Evolutionary conservation across 1,140 invertebrate genomes (phyloP).

Genomic region (Leptopilina clavipes): DNA sequence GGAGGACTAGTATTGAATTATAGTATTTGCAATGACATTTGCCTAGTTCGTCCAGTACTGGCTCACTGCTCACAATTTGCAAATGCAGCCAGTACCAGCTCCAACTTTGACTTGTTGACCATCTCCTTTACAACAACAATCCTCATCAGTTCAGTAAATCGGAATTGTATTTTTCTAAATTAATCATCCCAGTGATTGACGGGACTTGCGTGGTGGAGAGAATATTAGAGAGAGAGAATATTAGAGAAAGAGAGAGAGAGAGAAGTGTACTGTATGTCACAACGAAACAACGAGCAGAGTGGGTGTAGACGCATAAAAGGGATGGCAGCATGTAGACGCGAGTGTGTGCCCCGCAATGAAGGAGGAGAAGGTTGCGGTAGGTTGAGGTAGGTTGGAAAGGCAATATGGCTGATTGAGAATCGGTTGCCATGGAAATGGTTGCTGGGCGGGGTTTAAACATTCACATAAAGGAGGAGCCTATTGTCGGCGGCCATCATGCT

Average conservation of each 20-base stretch:
- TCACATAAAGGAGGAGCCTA: slow-evolving; percentile 55
- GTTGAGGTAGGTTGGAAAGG: slow-evolving; percentile 65
- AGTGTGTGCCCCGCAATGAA: slow-evolving; percentile 35
- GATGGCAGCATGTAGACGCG: slow-evolving; percentile 30
- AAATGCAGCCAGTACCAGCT: too few relatives aligned
- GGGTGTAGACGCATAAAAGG: slow-evolving; percentile 18
- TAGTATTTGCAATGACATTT: too few relatives aligned
- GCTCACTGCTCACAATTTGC: too few relatives aligned
- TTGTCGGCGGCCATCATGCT: slow-evolving; percentile 63
- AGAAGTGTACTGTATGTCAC: slow-evolving; percentile 44
- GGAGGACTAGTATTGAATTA: too few relatives aligned
- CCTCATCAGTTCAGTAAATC: too few relatives aligned
- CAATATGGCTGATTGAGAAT: slow-evolving; percentile 64
- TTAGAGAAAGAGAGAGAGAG: slow-evolving; percentile 5
- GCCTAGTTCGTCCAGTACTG: too few relatives aligned
- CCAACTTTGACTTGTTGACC: too few relatives aligned
- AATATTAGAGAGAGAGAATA: slow-evolving; percentile 36
- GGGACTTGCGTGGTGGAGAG: too few relatives aligned
- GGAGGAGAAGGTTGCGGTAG: slow-evolving; percentile 34
- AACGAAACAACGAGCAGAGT: slow-evolving; percentile 41
- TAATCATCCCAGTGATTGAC: too few relatives aligned
- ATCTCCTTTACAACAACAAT: too few relatives aligned
- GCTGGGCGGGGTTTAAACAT: slow-evolving; percentile 58
- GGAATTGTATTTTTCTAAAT: too few relatives aligned
- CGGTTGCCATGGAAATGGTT: slow-evolving; percentile 62